Evolutionary conservation across 37 sponge, comb jelly and placozoan species (phyloP), one percentile per base, ranked within the genome.

Genomic region (Spongilla lacustris): DNA sequence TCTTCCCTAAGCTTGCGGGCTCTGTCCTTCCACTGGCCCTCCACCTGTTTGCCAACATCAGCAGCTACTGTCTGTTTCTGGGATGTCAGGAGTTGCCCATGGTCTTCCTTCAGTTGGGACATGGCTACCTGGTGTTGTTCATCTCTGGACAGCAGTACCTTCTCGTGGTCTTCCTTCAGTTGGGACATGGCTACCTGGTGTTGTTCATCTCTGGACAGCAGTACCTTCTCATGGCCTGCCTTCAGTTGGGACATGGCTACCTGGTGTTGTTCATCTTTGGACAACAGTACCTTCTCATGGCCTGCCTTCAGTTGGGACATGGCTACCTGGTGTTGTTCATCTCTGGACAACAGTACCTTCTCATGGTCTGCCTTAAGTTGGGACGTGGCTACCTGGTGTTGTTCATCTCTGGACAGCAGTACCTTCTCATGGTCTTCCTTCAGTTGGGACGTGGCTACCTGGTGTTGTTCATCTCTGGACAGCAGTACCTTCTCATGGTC

Each of bases 11-110:
- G 33, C 30, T 34, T 74, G 32, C 5, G 75, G 35, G 37, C 48
- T 81, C 30, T 87, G 68, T 74, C 37, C 66, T 83, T 49, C 69
- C 82, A 81, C 66, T 49, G 30, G 0, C 23, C 26, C 13, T 50
- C 36, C 48, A 81, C 48, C 9, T 74, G 66, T 31, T 86, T 66
- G 35, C n/a, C 81, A 35, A 50, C 68, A 0, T 24, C 76, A 24
- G 67, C 23, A 8, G 36, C 36, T 2, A 68, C 50, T 38, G 32
- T 68, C 86, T 85, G 50, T 2, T 23, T 68, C 31, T 85, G 50
- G n/a, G 34, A 22, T 67, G 58, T 27, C 67, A 21, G 12, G 17
- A 75, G 12, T 50, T 25, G 36, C 68, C 66, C 76, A 31, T 38
- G 27, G 5, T 33, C 23, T 68, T 50, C 74, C 73, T 38, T 83